Evolutionary conservation across 2,888 invertebrate species (phyloP).

Genomic region (Dione vanillae): DNA sequence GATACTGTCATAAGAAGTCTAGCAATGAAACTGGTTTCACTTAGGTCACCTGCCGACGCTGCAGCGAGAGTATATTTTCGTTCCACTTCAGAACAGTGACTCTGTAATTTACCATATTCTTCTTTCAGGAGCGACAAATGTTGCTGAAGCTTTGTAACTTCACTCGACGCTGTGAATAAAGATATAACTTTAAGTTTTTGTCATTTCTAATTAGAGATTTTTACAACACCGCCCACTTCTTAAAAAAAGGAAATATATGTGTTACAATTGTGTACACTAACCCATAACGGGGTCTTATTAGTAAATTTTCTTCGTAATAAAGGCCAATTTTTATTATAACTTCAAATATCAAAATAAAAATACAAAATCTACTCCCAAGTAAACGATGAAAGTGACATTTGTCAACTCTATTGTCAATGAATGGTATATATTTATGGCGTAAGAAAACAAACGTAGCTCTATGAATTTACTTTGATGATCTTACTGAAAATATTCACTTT

Average conservation of each 20-base stretch:
- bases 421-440: too few relatives aligned
- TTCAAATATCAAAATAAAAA: slow-evolving; percentile 42
- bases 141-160: slow-evolving; percentile 90
- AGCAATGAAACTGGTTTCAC: slow-evolving; percentile 93
- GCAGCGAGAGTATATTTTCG: slow-evolving; percentile 92
- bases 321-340: slow-evolving; percentile 13
- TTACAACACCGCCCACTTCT: slow-evolving; percentile 45
- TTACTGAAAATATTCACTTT: not conserved
- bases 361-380: slow-evolving; percentile 46
- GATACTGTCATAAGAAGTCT: slow-evolving; percentile 91
- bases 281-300: slow-evolving; percentile 68
- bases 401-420: slow-evolving; percentile 48
- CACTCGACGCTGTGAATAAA: slow-evolving; percentile 80
- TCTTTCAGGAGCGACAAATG: slow-evolving; percentile 93
- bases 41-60: slow-evolving; percentile 86
- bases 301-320: slow-evolving; percentile 51
- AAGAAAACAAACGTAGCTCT: not conserved
- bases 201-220: slow-evolving; percentile 68
- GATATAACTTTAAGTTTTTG: slow-evolving; percentile 54
- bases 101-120: slow-evolving; percentile 95
- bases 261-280: slow-evolving; percentile 62
- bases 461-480: not conserved
- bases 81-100: slow-evolving; percentile 91
- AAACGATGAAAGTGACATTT: slow-evolving; percentile 54
- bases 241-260: slow-evolving; percentile 52